These are phyloP conservation scores for Clanis bilineata DNA, from an alignment of 2,888 invertebrate genomes.

Conservation along the genomic window DNA sequence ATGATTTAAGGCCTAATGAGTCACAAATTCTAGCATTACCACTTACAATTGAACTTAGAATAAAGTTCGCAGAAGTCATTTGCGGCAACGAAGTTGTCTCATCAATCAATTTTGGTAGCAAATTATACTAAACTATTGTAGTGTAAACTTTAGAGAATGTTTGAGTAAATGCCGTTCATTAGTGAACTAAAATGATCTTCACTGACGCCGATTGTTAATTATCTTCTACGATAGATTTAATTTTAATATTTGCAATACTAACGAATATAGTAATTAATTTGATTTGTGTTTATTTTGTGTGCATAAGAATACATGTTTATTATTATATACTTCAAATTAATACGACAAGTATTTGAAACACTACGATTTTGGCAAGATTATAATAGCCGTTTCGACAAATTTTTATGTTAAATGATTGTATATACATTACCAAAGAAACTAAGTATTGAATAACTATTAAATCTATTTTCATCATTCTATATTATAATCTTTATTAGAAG, in stretches of 20 bases:
- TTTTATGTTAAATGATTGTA: too few species aligned
- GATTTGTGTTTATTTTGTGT: neutral
- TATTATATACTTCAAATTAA: too few species aligned
- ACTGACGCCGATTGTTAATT: neutral
- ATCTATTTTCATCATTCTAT: too few species aligned
- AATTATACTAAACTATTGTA: neutral
- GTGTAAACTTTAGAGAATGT: neutral
- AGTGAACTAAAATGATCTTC: neutral
- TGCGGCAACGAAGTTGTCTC: neutral
- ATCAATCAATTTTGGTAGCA: neutral
- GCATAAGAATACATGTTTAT: too few species aligned
- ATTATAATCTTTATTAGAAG: neutral
- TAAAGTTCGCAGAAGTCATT: neutral
- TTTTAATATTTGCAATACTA: neutral
- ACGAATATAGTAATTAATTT: neutral
- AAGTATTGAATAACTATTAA: too few species aligned
- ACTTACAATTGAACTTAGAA: neutral
- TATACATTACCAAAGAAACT: too few species aligned
- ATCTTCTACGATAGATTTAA: neutral
- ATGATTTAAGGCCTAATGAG: neutral
- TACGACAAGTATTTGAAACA: too few species aligned
- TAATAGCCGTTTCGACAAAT: too few species aligned
- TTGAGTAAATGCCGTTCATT: neutral
- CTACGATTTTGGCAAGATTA: too few species aligned
- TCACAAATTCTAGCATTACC: neutral